These are phyloP conservation scores for Drosophila cognata DNA, from an alignment of 2,888 invertebrate species.

Conservation along the genomic window DNA sequence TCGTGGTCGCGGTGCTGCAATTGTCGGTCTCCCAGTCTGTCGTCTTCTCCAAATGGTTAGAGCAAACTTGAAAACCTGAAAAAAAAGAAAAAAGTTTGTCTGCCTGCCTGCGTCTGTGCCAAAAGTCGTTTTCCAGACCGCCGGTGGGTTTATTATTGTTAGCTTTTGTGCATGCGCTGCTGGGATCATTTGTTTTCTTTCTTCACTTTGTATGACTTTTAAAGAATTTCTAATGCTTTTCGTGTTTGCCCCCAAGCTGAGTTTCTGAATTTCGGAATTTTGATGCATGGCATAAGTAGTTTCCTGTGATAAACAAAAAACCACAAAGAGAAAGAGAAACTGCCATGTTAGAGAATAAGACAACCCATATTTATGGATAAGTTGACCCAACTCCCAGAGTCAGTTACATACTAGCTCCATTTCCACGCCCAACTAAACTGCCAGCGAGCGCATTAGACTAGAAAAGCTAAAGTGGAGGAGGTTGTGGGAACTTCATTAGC, in stretches of 20 bases:
- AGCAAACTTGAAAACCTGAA: conserved; percentile 66
- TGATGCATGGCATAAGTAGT: conserved; percentile 47
- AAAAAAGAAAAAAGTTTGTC: conserved; percentile 16
- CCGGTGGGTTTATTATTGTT: conserved; percentile 45
- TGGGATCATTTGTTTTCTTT: conserved; percentile 69
- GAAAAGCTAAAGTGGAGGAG: conserved; percentile 61
- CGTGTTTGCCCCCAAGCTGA: conserved; percentile 62
- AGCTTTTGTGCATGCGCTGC: conserved; percentile 44
- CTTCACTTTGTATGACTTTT: conserved; percentile 25
- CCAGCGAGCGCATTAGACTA: conserved; percentile 48
- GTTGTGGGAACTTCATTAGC: conserved; percentile 82
- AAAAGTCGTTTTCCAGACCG: conserved; percentile 68
- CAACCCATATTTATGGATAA: conserved; percentile 22
- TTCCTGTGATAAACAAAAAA: conserved; percentile 61
- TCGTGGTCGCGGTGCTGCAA: conserved; percentile 62
- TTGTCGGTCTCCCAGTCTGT: conserved; percentile 45
- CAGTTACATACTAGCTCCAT: conserved; percentile 48
- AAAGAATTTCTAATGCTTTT: conserved; percentile 74
- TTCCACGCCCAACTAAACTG: conserved; percentile 64
- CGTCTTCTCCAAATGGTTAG: conserved; percentile 34
- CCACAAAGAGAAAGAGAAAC: conserved; percentile 68
- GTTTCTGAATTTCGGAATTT: conserved; percentile 34
- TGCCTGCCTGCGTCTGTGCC: conserved; percentile 44
- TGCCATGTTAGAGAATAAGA: conserved; percentile 11
- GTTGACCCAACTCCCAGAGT: conserved; percentile 53